Evolutionary conservation across 1,140 invertebrate genomes (phyloP).

Genomic region (Drosophila elegans): DNA sequence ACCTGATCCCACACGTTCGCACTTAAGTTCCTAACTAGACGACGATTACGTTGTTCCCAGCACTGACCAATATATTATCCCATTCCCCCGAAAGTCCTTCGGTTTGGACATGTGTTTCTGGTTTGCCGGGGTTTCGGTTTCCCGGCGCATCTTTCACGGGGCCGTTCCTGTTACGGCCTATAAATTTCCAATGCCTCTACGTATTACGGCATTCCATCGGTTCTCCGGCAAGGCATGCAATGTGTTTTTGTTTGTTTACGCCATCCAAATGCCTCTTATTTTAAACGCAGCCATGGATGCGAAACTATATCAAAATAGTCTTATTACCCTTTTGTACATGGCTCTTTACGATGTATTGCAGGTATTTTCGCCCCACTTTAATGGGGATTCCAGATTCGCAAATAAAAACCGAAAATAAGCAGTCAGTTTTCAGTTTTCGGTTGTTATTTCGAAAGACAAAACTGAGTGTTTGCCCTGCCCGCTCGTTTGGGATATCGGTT

Average conservation of each 20-base stretch:
- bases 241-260: constrained; percentile 75
- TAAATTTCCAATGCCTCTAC: constrained; percentile 64
- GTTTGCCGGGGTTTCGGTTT: constrained; percentile 39
- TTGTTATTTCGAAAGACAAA: constrained; percentile 36
- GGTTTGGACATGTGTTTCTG: constrained; percentile 45
- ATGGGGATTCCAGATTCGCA: constrained; percentile 20
- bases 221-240: constrained; percentile 50
- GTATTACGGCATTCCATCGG: constrained; percentile 52
- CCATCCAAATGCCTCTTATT: constrained; percentile 50
- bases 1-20: constrained; percentile 75
- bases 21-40: constrained; percentile 32
- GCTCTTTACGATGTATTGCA: constrained; percentile 1
- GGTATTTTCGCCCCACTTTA: constrained; percentile 16
- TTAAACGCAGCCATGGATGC: constrained; percentile 61
- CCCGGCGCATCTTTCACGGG: constrained; percentile 40
- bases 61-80: constrained; percentile 10
- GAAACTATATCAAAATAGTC: constrained; percentile 44
- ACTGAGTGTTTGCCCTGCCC: constrained; percentile 19
- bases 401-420: not conserved
- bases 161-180: constrained; percentile 68
- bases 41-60: constrained; percentile 1
- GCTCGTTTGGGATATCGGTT: constrained; percentile 23
- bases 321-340: not conserved
- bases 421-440: not conserved
- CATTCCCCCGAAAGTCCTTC: constrained; percentile 9